Evolutionary conservation across 2,797 vertebrate species (phyloP), one percentile per base, ranked within the genome.

Genomic region (Thalassophryne amazonica): DNA sequence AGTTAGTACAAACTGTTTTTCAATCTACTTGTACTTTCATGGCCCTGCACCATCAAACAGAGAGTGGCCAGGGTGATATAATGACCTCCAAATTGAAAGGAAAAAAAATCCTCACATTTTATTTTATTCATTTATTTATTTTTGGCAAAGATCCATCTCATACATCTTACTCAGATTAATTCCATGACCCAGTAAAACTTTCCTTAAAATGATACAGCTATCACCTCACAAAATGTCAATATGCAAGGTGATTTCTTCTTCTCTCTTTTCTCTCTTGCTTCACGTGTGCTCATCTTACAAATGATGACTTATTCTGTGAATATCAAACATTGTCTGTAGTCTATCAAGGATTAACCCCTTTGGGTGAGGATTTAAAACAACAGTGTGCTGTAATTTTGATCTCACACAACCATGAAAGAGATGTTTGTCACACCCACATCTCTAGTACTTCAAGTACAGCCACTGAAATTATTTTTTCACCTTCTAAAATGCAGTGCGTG

Each of bases 201-300:
- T 42, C 28, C 1, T 16, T 25, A 14, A 2, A 31, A 5, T 27
- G 2, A 39, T 43, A 8, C 16, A 22, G 22, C 19, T 17, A 19
- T 27, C 16, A 19, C 3, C 5, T 42, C 8, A 19, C 13, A 22
- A 58, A 18, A 54, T 54, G 43, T 48, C 22, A 48, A 19, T 53
- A 30, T 33, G 37, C 13, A 48, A 39, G 53, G 8, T 30, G 42
- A 28, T 32, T 54, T 59, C 37, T 7, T 13, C 0, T 32, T 37
- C 27, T 32, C 54, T 59, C 37, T 7, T 13, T 0, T 32, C 37
- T 27, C 28, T 47, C 12, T 6, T 36, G 21, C n/a, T 42, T 33
- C 19, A 47, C 46, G 22, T 42, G 45, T 55, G 46, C 18, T 1
- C 21, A 19, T 39, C 19, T 51, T 32, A 60, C 42, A 39, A 56